A percentile compares a stretch with the other conserved stretches of the same genome.
phyloP scores from a whole-genome alignment of 2,797 vertebrate genomes.

The Neomorphus geoffroyi region DNA sequence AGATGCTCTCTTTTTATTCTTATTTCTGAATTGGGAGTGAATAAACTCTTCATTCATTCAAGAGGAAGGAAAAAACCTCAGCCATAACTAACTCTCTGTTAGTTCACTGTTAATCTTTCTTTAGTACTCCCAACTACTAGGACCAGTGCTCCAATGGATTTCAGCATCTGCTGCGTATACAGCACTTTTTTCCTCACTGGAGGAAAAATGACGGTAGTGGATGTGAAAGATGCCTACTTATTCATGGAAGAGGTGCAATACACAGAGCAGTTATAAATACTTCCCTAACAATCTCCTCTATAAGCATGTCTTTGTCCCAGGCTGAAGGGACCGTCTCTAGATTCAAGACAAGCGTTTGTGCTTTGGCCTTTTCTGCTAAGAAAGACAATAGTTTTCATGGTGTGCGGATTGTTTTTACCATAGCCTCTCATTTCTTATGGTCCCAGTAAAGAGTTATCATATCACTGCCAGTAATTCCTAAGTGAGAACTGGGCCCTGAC shows the following conservation, averaged over 20 bases:
- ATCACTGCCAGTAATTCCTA: not conserved
- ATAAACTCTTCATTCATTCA: not conserved
- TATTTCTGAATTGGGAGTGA: not conserved
- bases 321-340: not conserved
- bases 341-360: not conserved
- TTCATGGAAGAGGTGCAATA: not conserved
- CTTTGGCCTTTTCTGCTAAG: not conserved
- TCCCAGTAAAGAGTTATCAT: not conserved
- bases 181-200: not conserved
- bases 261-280: not conserved
- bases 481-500: not conserved
- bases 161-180: not conserved
- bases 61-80: not conserved
- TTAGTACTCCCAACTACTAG: not conserved
- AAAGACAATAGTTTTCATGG: not conserved
- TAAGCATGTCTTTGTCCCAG: rapidly evolving
- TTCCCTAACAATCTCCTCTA: not conserved
- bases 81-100: not conserved
- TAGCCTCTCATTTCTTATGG: not conserved
- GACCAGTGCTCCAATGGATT: not conserved
- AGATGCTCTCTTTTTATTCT: not conserved
- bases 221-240: not conserved
- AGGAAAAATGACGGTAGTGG: not conserved
- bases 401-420: not conserved
- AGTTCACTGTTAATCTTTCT: not conserved